These are phyloP conservation scores for Brachyhypopomus gauderio DNA, from an alignment of 2,113 vertebrate species.

Conservation along the genomic window DNA sequence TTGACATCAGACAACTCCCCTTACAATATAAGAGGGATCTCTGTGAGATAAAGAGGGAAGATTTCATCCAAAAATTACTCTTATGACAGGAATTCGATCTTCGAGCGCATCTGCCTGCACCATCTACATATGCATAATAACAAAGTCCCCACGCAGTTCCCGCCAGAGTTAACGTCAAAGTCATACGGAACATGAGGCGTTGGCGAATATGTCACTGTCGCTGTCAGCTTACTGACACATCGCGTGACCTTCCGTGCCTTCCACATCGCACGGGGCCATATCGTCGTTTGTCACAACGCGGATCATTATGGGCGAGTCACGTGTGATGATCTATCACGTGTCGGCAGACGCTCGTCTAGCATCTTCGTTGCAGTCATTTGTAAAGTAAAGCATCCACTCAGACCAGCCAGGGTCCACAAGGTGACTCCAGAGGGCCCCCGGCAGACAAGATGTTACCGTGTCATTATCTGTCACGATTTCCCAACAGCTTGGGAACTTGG, in stretches of 20 bases:
- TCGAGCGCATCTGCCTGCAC: neutral
- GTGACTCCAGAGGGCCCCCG: neutral
- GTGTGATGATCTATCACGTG: slow-evolving; percentile 45
- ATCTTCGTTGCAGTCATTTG: neutral
- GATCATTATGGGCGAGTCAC: slow-evolving; percentile 27
- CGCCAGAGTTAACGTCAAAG: slow-evolving; percentile 2
- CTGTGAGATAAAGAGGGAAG: neutral
- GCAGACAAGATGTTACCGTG: slow-evolving; percentile 14
- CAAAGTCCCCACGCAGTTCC: neutral
- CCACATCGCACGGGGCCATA: slow-evolving; percentile 34
- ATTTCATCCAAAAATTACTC: neutral
- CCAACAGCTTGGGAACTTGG: neutral
- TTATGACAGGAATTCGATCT: neutral
- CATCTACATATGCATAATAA: neutral
- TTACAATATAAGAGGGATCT: neutral
- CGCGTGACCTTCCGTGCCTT: slow-evolving; percentile 49
- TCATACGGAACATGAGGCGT: slow-evolving; percentile 24
- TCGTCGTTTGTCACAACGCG: slow-evolving; percentile 44
- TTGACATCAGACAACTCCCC: neutral
- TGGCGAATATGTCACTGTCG: slow-evolving; percentile 33
- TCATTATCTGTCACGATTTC: neutral
- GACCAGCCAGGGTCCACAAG: neutral
- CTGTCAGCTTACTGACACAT: slow-evolving; percentile 36
- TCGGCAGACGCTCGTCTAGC: slow-evolving; percentile 1
- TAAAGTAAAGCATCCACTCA: neutral